Conservation (phyloP, 2,888 invertebrate species). For the Lamellibrachia satsuma region DNA sequence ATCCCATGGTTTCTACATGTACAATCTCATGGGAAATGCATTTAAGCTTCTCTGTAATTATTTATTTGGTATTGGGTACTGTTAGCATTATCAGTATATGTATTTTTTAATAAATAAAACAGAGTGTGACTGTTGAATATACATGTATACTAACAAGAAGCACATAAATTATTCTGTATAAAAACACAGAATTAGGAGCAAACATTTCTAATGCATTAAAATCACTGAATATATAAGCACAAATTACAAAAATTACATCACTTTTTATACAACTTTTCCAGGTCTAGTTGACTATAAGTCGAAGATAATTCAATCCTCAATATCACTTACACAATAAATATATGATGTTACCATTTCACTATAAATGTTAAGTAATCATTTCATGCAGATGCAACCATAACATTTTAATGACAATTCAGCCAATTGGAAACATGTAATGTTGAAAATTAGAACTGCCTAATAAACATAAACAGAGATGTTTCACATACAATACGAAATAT, state of each 20-base stretch:
- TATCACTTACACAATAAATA: not conserved
- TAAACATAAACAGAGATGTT: not conserved
- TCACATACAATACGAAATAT: not conserved
- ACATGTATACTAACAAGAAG: not conserved
- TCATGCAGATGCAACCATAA: not conserved
- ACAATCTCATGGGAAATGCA: not conserved
- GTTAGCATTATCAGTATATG: not conserved
- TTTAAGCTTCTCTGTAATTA: conserved; percentile 17
- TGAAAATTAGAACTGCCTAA: not conserved
- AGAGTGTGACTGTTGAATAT: not conserved
- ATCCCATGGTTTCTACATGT: not conserved
- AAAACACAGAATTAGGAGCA: not conserved
- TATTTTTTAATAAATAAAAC: not conserved
- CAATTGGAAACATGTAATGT: not conserved
- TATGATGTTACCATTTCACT: not conserved
- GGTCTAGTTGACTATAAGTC: not conserved
- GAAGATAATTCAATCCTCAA: not conserved
- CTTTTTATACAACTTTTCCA: not conserved
- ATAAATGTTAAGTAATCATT: not conserved
- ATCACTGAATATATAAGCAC: not conserved
- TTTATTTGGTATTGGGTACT: conserved; percentile 13
- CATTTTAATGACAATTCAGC: not conserved
- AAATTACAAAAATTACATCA: conserved; percentile 1
- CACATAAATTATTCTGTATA: no score
- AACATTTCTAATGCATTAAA: not conserved